A percentile compares a stretch with the other conserved stretches of the same genome.
Conservation (phyloP, 2,888 invertebrate species). For the Stictocephala bisonia region DNA sequence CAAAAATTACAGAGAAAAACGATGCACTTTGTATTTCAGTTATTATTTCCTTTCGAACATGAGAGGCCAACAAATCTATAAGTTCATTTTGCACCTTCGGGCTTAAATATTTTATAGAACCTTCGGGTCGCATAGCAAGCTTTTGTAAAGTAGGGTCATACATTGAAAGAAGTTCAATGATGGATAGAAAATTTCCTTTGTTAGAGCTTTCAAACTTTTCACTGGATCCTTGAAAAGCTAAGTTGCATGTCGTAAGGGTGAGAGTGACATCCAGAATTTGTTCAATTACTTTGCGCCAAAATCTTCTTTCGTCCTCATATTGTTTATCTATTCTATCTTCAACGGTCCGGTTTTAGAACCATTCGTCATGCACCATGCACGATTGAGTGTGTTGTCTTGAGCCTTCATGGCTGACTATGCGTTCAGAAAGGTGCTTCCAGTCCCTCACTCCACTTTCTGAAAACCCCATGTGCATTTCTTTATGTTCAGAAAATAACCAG, state of each 20-base stretch:
- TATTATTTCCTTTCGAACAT: constrained; percentile 21
- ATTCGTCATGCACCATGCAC: too few relatives aligned
- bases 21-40: not conserved
- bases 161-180: constrained; percentile 3
- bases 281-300: not conserved
- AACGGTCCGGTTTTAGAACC: too few relatives aligned
- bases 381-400: too few relatives aligned
- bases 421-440: too few relatives aligned
- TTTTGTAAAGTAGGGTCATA: not conserved
- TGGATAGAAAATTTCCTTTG: not conserved
- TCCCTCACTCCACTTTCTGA: too few relatives aligned
- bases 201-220: not conserved
- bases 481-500: too few relatives aligned
- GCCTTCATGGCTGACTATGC: too few relatives aligned
- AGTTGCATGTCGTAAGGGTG: not conserved
- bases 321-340: too few relatives aligned
- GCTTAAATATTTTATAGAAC: constrained; percentile 39
- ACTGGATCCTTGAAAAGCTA: not conserved
- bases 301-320: too few relatives aligned
- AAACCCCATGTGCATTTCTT: too few relatives aligned
- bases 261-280: not conserved
- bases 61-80: constrained; percentile 37
- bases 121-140: not conserved
- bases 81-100: constrained; percentile 48
- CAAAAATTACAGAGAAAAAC: not conserved